phyloP scores from a whole-genome alignment of 2,797 vertebrate species.

The Mormyrops attenuatus region DNA sequence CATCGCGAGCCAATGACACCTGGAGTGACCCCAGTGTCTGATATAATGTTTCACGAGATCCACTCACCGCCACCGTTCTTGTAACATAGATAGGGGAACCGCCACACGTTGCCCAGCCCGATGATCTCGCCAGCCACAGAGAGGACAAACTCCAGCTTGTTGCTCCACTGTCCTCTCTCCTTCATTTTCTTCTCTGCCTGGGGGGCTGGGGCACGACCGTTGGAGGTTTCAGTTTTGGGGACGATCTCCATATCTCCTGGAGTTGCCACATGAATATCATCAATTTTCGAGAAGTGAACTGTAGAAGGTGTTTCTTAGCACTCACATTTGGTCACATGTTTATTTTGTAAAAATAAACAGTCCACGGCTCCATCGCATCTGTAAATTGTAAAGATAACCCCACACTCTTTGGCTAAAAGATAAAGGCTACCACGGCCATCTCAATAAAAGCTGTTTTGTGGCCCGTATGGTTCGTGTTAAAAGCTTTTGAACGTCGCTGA shows the following conservation, averaged over 20 bases:
- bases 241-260: conserved; percentile 46
- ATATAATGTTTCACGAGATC: not conserved
- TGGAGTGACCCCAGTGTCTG: not conserved
- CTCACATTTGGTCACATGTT: not conserved
- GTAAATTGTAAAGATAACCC: not conserved
- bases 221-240: conserved; percentile 51
- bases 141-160: conserved; percentile 69
- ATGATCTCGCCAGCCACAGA: conserved; percentile 73
- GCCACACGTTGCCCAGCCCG: conserved; percentile 71
- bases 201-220: conserved; percentile 52
- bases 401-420: not conserved
- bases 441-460: not conserved
- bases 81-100: conserved; percentile 73
- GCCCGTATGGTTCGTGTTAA: not conserved
- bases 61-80: conserved; percentile 72
- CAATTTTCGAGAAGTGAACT: conserved; percentile 18
- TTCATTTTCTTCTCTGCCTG: conserved; percentile 58
- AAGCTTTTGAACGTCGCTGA: not conserved
- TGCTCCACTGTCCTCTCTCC: conserved; percentile 70
- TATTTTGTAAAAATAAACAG: not conserved
- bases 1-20: not conserved
- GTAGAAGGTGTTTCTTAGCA: not conserved
- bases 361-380: not conserved
- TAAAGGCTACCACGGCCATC: not conserved
- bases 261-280: conserved; percentile 13